Evolutionary conservation across 2,888 invertebrate genomes (phyloP), one percentile per base, ranked within the genome.

Genomic region (Lamproptera curius): DNA sequence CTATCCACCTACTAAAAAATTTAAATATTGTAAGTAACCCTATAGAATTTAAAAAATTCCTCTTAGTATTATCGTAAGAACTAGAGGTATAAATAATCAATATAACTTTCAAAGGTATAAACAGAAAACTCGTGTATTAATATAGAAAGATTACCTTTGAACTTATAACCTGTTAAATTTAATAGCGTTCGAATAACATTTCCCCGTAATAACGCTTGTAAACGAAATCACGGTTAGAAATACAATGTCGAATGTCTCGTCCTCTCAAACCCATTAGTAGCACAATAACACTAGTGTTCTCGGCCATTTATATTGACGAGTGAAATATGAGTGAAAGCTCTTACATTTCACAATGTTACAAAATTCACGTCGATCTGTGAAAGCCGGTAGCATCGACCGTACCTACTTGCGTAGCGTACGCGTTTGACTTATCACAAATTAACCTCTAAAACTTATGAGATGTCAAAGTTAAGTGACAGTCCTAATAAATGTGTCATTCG

Each of bases 351-450:
- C 36, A 41, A 37, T 13, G 16, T 34, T 31, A 31, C 17, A 16
- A 15, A 37, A 20, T 42, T 42, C 28, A 38, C 28, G 51, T 53
- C 45, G 50, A 68, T 75, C 72, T 71, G 78, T 80, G 79, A 81
- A 82, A 82, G 82, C 58, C 65, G 58, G 84, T 81, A 84, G 84
- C 79, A 50, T 63, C 23, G 64, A 65, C 66, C 70, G 67, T 68
- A 66, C 66, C 58, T 66, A 56, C 58, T 50, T 54, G 62, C 61
- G 57, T 65, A 67, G 23, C 33, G 26, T 31, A 33, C 67, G 70
- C 74, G 72, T 81, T 81, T 73, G 65, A 65, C 76, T 85, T 84
- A 85, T 86, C 81, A 84, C 80, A 80, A 85, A 84, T 83, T 83
- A 82, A 74, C 72, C 73, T 73, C 74, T 59, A 53, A 71, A 73